Evolutionary conservation across 2,888 invertebrate genomes (phyloP).

Genomic region (Himalopsyche kuldschensis): DNA sequence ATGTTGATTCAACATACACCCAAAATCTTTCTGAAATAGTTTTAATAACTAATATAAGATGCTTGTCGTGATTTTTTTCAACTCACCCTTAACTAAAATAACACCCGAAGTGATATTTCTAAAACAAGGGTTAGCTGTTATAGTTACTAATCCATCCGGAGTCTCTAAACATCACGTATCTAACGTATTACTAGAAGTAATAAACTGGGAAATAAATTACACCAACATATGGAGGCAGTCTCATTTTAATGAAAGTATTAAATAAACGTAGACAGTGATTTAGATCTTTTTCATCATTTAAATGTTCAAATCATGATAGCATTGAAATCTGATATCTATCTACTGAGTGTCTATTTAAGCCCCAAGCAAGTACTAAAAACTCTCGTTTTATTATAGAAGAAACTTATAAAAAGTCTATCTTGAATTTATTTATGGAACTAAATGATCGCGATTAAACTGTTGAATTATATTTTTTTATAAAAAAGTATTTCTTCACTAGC

Average conservation of each 20-base stretch:
- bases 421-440: neutral
- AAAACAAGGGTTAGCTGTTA: constrained; percentile 8
- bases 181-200: constrained; percentile 33
- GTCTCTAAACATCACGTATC: constrained; percentile 33
- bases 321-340: neutral
- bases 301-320: neutral
- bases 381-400: neutral
- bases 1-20: no score
- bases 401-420: neutral
- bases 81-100: neutral
- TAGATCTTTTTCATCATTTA: neutral
- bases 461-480: no score
- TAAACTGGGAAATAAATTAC: constrained; percentile 36
- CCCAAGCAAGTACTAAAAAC: neutral
- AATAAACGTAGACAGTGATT: neutral
- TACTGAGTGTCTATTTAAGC: neutral
- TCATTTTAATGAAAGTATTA: neutral
- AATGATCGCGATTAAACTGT: neutral
- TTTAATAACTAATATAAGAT: no score
- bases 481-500: no score
- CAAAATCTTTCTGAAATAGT: no score
- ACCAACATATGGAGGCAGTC: constrained; percentile 28
- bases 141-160: constrained; percentile 30
- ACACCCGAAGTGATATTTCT: neutral
- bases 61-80: neutral